Conservation (phyloP, 2,113 vertebrate species). For the Chiloscyllium plagiosum region DNA sequence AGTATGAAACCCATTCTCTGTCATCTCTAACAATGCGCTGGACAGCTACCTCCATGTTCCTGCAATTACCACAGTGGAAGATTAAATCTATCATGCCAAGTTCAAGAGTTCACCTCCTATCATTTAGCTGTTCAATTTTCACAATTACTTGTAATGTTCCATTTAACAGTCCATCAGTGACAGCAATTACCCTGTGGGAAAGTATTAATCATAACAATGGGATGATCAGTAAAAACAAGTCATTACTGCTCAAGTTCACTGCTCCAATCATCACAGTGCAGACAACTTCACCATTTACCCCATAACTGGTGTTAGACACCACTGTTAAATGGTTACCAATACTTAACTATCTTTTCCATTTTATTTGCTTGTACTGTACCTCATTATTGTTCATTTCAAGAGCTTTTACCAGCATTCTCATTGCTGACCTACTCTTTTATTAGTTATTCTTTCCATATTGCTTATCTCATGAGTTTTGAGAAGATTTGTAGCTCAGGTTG, state of each 20-base stretch:
- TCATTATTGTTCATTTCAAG: background rate
- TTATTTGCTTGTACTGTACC: background rate
- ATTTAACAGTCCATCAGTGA: background rate
- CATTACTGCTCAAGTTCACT: background rate
- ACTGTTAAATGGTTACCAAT: background rate
- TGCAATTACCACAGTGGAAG: background rate
- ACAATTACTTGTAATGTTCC: background rate
- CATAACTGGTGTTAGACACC: background rate
- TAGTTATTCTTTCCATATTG: background rate
- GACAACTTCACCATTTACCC: background rate
- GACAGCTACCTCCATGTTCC: background rate
- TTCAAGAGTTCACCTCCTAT: background rate
- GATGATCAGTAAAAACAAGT: background rate
- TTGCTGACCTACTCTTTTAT: background rate
- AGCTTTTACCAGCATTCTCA: background rate
- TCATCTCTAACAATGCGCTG: background rate
- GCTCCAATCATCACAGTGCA: background rate
- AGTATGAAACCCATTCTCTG: background rate
- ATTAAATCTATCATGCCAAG: background rate
- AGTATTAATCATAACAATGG: background rate
- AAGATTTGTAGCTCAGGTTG: no score
- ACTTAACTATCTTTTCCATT: background rate
- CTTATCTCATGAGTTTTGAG: background rate
- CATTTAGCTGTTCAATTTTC: background rate
- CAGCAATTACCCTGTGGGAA: background rate